phyloP scores from a whole-genome alignment of 2,888 invertebrate genomes.

The Latrodectus hesperus region DNA sequence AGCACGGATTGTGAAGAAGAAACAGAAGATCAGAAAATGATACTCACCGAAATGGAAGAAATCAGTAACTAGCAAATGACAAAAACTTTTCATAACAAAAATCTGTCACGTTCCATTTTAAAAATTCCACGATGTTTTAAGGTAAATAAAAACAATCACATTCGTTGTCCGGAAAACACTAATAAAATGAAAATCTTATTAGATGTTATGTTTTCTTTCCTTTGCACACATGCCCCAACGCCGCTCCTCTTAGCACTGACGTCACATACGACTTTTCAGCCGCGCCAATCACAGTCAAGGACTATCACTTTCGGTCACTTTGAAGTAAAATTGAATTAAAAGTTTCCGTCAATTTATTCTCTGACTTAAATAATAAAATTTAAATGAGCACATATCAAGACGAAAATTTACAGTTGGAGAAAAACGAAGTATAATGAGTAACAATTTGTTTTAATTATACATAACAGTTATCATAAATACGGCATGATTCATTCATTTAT shows the following conservation, averaged over 20 bases:
- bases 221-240: constrained; percentile 59
- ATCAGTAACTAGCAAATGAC: background rate
- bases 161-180: constrained; percentile 27
- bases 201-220: constrained; percentile 44
- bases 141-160: background rate
- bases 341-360: no score
- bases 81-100: background rate
- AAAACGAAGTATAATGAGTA: no score
- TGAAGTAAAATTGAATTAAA: constrained; percentile 22
- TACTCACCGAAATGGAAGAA: constrained; percentile 25
- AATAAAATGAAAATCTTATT: constrained; percentile 47
- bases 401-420: no score
- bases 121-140: background rate
- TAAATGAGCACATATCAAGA: no score
- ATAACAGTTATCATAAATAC: no score
- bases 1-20: constrained; percentile 38
- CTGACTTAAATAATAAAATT: no score
- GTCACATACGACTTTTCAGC: constrained; percentile 51
- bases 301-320: constrained; percentile 65
- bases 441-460: no score
- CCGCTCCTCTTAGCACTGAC: constrained; percentile 49
- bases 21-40: constrained; percentile 9
- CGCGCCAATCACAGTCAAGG: constrained; percentile 64
- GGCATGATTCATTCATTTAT: no score
- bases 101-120: constrained; percentile 51